Conservation (phyloP, 2,888 invertebrate species). For the Lycocerus yunnanus region DNA sequence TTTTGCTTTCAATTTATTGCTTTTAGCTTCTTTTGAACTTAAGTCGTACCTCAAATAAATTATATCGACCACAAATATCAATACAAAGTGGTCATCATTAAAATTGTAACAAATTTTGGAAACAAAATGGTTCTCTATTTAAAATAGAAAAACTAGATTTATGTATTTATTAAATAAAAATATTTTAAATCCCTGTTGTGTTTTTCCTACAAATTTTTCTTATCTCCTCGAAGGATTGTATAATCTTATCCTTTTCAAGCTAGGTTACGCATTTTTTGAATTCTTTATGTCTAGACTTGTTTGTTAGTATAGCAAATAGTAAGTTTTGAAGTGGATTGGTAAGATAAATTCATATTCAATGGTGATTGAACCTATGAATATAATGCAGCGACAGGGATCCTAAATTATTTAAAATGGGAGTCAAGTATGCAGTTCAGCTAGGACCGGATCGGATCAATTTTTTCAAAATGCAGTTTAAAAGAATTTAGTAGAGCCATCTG, state of each 20-base stretch:
- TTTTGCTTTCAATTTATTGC: background rate
- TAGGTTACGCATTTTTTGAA: too few relatives aligned
- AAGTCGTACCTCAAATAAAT: background rate
- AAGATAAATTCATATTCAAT: too few relatives aligned
- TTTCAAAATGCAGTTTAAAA: too few relatives aligned
- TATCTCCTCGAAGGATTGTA: background rate
- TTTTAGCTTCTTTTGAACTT: background rate
- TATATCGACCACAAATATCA: background rate
- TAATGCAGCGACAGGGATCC: too few relatives aligned
- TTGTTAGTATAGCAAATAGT: too few relatives aligned
- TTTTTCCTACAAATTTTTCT: background rate
- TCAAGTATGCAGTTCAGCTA: too few relatives aligned
- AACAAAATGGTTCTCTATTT: background rate
- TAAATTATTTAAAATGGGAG: too few relatives aligned
- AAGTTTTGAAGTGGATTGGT: too few relatives aligned
- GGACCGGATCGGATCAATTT: too few relatives aligned
- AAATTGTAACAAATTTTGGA: background rate
- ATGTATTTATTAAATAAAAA: slow-evolving; percentile 4
- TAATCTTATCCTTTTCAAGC: background rate
- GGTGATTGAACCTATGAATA: too few relatives aligned
- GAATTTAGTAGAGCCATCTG: too few relatives aligned
- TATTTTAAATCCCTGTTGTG: background rate
- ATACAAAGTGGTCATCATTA: background rate
- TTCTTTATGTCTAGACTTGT: too few relatives aligned
- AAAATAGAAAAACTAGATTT: background rate